Evolutionary conservation across 2,888 invertebrate species (phyloP).

Genomic region (Lasioglossum calceatum): DNA sequence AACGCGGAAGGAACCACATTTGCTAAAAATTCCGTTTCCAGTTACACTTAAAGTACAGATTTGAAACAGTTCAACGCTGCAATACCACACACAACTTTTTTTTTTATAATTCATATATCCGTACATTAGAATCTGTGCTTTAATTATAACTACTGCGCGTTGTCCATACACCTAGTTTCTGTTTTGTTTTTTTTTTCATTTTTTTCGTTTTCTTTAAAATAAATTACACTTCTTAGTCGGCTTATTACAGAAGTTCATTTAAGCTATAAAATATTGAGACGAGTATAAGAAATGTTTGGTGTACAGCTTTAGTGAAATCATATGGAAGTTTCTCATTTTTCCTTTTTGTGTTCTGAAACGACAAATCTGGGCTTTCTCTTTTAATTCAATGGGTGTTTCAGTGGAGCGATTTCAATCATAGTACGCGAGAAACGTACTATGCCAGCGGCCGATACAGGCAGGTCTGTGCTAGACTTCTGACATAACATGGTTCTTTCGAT

Average conservation of each 20-base stretch:
- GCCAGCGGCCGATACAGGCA: conserved; percentile 26
- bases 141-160: conserved; percentile 32
- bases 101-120: conserved; percentile 9
- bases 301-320: conserved; percentile 54
- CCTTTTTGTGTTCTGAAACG: conserved; percentile 45
- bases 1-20: conserved; percentile 40
- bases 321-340: conserved; percentile 17
- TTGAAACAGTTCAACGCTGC: conserved; percentile 31
- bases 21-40: conserved; percentile 9
- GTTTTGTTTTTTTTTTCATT: not conserved
- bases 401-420: conserved; percentile 30
- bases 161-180: conserved; percentile 23
- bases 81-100: not conserved
- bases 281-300: conserved; percentile 59
- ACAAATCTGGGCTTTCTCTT: conserved; percentile 36
- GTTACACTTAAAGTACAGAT: conserved; percentile 51
- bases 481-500: conserved; percentile 36
- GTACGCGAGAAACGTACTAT: conserved; percentile 30
- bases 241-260: conserved; percentile 44
- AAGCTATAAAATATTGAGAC: conserved; percentile 47
- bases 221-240: conserved; percentile 45
- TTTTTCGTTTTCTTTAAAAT: not conserved
- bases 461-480: conserved; percentile 46
- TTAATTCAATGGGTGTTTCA: conserved; percentile 39
- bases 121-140: conserved; percentile 40